Evolutionary conservation across 2,888 invertebrate species (phyloP).

Genomic region (Horisme vitalbata): DNA sequence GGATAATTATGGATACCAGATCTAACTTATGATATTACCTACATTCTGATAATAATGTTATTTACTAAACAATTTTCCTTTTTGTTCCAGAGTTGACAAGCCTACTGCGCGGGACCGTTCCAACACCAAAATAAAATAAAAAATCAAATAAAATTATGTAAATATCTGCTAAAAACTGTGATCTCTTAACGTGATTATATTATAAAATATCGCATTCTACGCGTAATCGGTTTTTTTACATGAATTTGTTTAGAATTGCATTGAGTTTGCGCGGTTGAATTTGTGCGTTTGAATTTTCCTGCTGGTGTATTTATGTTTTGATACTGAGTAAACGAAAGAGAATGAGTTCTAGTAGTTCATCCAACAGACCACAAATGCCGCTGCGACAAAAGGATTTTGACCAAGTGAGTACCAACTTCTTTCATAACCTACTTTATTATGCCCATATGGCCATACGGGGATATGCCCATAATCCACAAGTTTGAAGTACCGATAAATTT

Average conservation of each 20-base stretch:
- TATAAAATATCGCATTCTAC: conserved; percentile 36
- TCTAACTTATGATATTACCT: too few relatives aligned
- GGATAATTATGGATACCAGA: too few relatives aligned
- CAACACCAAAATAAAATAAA: conserved; percentile 40
- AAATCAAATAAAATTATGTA: conserved; percentile 51
- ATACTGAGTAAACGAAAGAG: conserved; percentile 37
- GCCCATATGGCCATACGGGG: too few relatives aligned
- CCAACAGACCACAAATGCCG: conserved; percentile 75
- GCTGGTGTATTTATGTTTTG: conserved; percentile 38
- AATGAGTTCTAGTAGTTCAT: conserved; percentile 58
- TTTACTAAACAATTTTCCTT: conserved; percentile 24
- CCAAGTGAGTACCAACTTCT: conserved; percentile 77
- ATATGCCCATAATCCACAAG: too few relatives aligned
- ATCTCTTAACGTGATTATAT: conserved; percentile 62
- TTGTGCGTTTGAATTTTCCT: conserved; percentile 9
- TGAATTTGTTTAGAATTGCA: background rate
- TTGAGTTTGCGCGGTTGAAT: conserved; percentile 9
- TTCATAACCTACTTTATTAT: too few relatives aligned
- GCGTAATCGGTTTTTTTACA: conserved; percentile 2
- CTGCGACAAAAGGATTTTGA: conserved; percentile 90
- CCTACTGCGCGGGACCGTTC: conserved; percentile 39
- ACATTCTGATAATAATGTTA: too few relatives aligned
- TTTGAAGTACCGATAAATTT: too few relatives aligned
- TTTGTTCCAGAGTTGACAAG: conserved; percentile 59
- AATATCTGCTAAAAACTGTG: conserved; percentile 49